Evolutionary conservation across 2,113 vertebrate species (phyloP).

Genomic region (Megaceryle maxima): DNA sequence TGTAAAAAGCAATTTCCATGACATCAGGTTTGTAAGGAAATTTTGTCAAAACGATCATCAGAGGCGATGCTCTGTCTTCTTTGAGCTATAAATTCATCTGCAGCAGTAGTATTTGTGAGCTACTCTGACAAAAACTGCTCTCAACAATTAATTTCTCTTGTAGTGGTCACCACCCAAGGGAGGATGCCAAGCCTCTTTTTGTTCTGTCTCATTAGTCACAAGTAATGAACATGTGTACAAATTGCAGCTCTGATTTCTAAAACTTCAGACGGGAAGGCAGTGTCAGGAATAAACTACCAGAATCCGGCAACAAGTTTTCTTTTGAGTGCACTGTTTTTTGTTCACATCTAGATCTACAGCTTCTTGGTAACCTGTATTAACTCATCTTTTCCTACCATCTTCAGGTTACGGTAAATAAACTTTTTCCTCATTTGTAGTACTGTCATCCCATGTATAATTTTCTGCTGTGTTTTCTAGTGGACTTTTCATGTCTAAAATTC

Average conservation of each 20-base stretch:
- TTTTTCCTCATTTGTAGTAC: neutral
- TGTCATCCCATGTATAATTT: neutral
- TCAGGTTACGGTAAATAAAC: neutral
- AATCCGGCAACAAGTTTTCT: neutral
- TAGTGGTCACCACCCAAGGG: neutral
- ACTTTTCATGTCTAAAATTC: neutral
- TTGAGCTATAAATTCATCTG: neutral
- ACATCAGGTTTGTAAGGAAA: neutral
- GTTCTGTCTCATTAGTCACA: neutral
- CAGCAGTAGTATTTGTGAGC: neutral
- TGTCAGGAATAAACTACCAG: neutral
- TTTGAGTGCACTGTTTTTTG: rapidly evolving
- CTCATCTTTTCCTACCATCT: neutral
- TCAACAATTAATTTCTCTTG: neutral
- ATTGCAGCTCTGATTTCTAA: neutral
- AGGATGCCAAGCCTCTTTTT: neutral
- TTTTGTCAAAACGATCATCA: neutral
- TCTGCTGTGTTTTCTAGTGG: neutral
- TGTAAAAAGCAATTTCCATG: neutral
- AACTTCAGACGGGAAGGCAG: neutral
- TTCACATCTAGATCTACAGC: neutral
- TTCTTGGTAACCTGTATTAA: neutral
- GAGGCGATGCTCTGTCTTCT: neutral
- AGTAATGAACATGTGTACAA: neutral
- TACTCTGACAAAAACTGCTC: neutral